Base-by-base conservation (phyloP, 2,888 invertebrate species). In the Drosophila kanekoi region DNA sequence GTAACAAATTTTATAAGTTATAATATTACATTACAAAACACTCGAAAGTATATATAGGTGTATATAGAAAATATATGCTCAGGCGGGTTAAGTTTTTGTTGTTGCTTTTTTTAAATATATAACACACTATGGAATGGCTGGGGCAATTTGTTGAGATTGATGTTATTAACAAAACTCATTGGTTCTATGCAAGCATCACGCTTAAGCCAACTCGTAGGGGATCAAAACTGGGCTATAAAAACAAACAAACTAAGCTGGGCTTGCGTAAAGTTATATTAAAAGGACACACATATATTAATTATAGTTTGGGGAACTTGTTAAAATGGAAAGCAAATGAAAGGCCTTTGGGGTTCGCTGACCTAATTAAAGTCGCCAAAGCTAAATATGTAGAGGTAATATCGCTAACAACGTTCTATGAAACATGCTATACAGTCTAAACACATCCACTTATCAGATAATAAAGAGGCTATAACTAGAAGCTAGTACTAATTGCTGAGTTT, bases 21-120 rank as follows among this genome's bases (percentile, higher is more conserved):
- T 44, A 37, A 28, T 44, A 33, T 11, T 57, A 40, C 33, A 61
- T 40, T 64, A 64, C 16, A 63, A 44, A 44, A 43, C 16, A 61
- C 28, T 13, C 9, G 53, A 14, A 47, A 40, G 45, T 47, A 18
- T 18, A 49, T 35, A 47, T 37, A 14, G 35, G 44, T 54, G 18
- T 28, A 53, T 63, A 63, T 76, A 68, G 63, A 69, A 77, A 84
- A 77, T 41, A n/a, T 59, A 14, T 60, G 74, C 77, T 77, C 58
- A 70, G 81, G 81, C 87, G 85, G 85, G 85, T 71, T 71, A 58
- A 54, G 63, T 58, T 71, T 54, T 62, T 38, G 49, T 45, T 68
- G 41, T 18, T 51, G 8, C 28, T 20, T 13, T 20, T 32, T 18
- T 45, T 35, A 52, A 52, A 56, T 57, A 62, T 76, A 54, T 59